These are phyloP conservation scores for Enteromius viviparus DNA, from an alignment of 2,797 vertebrate species.

Conservation along the genomic window DNA sequence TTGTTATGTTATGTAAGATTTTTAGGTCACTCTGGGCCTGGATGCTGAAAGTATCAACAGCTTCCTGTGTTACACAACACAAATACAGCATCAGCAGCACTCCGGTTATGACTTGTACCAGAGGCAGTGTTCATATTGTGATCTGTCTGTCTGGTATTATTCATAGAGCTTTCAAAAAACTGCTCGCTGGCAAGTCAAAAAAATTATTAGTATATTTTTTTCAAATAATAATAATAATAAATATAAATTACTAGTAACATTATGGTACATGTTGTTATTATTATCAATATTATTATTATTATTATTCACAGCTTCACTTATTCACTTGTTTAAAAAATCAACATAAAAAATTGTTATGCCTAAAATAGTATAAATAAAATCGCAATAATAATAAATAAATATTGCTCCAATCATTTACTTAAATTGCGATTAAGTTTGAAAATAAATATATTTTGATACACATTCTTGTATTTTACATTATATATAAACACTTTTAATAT, in stretches of 20 bases:
- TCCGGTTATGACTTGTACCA: not conserved
- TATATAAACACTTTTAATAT: too few species aligned
- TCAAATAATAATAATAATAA: not conserved
- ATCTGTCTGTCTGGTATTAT: slow-evolving; percentile 2
- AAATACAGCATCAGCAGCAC: slow-evolving; percentile 24
- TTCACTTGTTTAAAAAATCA: not conserved
- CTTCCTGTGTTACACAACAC: slow-evolving; percentile 45
- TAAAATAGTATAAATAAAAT: not conserved
- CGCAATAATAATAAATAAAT: not conserved
- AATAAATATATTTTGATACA: too few species aligned
- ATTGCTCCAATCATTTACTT: too few species aligned
- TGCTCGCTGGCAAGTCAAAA: not conserved
- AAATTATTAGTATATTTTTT: not conserved
- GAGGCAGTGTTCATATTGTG: slow-evolving; percentile 3
- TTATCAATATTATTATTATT: not conserved
- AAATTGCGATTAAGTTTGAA: not conserved
- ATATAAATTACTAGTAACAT: not conserved
- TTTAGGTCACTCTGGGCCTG: slow-evolving; percentile 45
- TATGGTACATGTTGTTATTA: not conserved
- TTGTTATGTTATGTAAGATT: slow-evolving; percentile 52
- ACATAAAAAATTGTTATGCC: not conserved
- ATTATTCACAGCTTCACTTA: not conserved
- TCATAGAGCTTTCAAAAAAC: not conserved
- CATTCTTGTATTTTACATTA: too few species aligned
- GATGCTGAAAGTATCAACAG: slow-evolving; percentile 43